A percentile compares a stretch with the other conserved stretches of the same genome.
Evolutionary conservation across 2,888 invertebrate species (phyloP).

Genomic region (Cephus pulcher): DNA sequence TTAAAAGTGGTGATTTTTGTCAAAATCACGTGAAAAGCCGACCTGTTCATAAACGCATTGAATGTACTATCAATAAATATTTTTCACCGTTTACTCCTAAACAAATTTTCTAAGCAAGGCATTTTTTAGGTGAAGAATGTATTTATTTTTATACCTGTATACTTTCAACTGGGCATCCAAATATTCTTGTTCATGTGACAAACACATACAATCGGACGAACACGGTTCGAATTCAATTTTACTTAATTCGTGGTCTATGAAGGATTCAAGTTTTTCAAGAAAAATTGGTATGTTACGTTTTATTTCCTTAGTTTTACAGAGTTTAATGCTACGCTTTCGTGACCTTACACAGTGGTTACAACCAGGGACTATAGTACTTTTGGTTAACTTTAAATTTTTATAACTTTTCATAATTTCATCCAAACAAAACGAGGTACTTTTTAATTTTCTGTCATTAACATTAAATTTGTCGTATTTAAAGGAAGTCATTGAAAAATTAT

Average conservation of each 20-base stretch:
- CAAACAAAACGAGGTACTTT: background rate
- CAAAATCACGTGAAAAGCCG: conserved; percentile 64
- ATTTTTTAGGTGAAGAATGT: background rate
- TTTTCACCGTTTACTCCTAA: background rate
- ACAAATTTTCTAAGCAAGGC: background rate
- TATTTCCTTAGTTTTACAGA: background rate
- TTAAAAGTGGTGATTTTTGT: conserved; percentile 63
- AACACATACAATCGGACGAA: conserved; percentile 6
- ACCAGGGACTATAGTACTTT: conserved; percentile 18
- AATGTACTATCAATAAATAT: conserved; percentile 55
- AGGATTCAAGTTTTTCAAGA: conserved; percentile 10
- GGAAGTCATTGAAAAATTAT: background rate
- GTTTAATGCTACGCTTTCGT: conserved; percentile 1
- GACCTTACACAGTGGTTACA: conserved; percentile 16
- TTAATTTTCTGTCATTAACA: background rate
- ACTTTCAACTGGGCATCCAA: conserved; percentile 14
- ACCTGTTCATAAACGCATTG: conserved; percentile 46
- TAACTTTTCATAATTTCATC: conserved; percentile 6
- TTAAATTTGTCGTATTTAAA: background rate
- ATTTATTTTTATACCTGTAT: background rate
- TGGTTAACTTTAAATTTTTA: conserved; percentile 9
- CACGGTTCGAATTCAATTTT: conserved; percentile 5
- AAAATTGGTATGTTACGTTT: conserved; percentile 11
- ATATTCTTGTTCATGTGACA: conserved; percentile 5
- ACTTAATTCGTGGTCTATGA: conserved; percentile 7